Base-by-base conservation (phyloP, 2,888 invertebrate genomes). In the Caenorhabditis sp. region DNA sequence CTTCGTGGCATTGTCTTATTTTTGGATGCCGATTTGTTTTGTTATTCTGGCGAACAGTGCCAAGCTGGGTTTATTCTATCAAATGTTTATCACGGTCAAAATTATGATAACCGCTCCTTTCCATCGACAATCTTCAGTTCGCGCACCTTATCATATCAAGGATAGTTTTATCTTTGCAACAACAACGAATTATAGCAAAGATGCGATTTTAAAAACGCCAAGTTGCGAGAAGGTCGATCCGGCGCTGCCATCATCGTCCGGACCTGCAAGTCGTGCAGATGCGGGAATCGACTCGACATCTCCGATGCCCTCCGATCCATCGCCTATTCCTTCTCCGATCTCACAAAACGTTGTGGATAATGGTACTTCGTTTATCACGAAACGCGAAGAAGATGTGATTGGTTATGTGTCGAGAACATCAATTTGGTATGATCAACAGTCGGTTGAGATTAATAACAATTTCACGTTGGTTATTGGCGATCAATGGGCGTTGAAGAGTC, bases 371-470 rank as follows among this genome's bases (percentile, higher is more conserved):
- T 43, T 43, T 14, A 54, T 54, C 8, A 25, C 54, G n/a, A 54
- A 20, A 14, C 26, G 26, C 21, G 54, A 54, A 54, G 54, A 54
- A 26, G 26, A 54, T 54, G 12, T 54, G 17, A 20, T 54, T 1
- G n/a, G 12, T 2, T 12, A 54, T 17, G 21, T 54, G 21, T 23
- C 54, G 17, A 20, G 25, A 23, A 54, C 26, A 26, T 17, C 23
- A 17, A 10, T 26, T 23, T 25, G 25, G 26, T 54, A 10, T 4
- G 54, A 26, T 26, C 23, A 54, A 17, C 54, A 54, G 20, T 7
- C 23, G 1, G n/a, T 54, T 54, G 54, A 54, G 12, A 26, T 54
- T 23, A 26, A 54, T 17, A 54, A 54, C 21, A 54, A 54, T 54
- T 23, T 54, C 25, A 54, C 54, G 1, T 54, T 25, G 12, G 12